These are phyloP conservation scores for Neodiprion lecontei DNA, from an alignment of 1,140 invertebrate species.

Conservation along the genomic window DNA sequence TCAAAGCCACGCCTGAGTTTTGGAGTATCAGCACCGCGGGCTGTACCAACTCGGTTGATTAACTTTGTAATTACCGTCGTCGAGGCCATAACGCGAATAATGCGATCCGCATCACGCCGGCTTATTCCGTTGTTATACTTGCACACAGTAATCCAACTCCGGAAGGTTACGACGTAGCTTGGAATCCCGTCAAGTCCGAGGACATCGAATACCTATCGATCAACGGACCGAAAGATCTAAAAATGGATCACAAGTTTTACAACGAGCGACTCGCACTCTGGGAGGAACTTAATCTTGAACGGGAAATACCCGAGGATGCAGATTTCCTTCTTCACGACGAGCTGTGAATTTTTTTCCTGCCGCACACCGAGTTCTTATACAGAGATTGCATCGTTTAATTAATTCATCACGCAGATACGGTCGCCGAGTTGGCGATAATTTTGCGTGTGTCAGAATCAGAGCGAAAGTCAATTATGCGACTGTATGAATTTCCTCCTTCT, in stretches of 20 bases:
- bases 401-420: too few species aligned
- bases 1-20: too few species aligned
- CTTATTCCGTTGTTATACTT: neutral
- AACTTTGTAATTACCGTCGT: conserved; percentile 4
- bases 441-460: too few species aligned
- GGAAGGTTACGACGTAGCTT: conserved; percentile 33
- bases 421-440: too few species aligned
- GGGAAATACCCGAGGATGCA: neutral
- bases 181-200: conserved; percentile 40
- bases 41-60: neutral
- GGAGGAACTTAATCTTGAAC: neutral
- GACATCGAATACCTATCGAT: conserved; percentile 47
- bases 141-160: conserved; percentile 46
- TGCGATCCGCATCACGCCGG: neutral
- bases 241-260: conserved; percentile 26
- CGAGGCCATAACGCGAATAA: neutral
- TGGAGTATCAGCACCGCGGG: too few species aligned
- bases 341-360: neutral
- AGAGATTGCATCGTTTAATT: too few species aligned
- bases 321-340: neutral
- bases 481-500: too few species aligned
- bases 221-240: conserved; percentile 34
- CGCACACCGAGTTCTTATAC: too few species aligned
- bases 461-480: too few species aligned
- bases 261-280: neutral